Percentiles rank a stretch among this genome's conserved stretches.
Conservation (phyloP, 1,140 invertebrate species). For the Zophobas atratus region DNA sequence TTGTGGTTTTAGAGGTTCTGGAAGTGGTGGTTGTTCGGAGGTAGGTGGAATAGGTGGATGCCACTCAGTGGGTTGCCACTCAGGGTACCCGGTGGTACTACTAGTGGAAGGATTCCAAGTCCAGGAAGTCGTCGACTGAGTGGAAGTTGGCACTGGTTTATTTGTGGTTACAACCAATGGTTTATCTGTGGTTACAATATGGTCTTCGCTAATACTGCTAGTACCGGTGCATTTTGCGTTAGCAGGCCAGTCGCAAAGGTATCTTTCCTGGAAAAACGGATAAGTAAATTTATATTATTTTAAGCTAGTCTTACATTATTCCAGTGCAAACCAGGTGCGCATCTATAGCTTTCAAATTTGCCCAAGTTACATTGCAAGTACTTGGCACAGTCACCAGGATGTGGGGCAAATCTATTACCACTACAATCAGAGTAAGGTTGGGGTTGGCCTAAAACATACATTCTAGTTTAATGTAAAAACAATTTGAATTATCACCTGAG, state of each 20-base stretch:
- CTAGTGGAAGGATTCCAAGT: conserved; percentile 53
- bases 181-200: conserved; percentile 27
- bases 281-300: neutral
- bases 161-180: neutral
- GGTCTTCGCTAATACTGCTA: conserved; percentile 57
- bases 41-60: conserved; percentile 61
- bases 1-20: conserved; percentile 61
- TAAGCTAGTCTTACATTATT: conserved; percentile 73
- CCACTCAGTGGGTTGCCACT: conserved; percentile 56
- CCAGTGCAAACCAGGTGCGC: conserved; percentile 84
- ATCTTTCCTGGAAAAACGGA: conserved; percentile 64
- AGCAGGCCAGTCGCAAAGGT: conserved; percentile 85
- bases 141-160: conserved; percentile 30
- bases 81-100: conserved; percentile 50
- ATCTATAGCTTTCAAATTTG: conserved; percentile 79
- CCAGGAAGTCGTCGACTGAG: conserved; percentile 42
- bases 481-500: conserved; percentile 21
- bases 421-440: conserved; percentile 72
- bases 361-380: conserved; percentile 88
- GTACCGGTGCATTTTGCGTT: conserved; percentile 75
- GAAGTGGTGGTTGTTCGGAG: conserved; percentile 57
- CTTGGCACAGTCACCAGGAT: conserved; percentile 79
- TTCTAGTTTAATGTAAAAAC: too few species aligned
- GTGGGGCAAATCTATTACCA: conserved; percentile 69
- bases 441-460: conserved; percentile 29